phyloP scores from a whole-genome alignment of 2,797 vertebrate genomes.

The Neopelma chrysocephalum region DNA sequence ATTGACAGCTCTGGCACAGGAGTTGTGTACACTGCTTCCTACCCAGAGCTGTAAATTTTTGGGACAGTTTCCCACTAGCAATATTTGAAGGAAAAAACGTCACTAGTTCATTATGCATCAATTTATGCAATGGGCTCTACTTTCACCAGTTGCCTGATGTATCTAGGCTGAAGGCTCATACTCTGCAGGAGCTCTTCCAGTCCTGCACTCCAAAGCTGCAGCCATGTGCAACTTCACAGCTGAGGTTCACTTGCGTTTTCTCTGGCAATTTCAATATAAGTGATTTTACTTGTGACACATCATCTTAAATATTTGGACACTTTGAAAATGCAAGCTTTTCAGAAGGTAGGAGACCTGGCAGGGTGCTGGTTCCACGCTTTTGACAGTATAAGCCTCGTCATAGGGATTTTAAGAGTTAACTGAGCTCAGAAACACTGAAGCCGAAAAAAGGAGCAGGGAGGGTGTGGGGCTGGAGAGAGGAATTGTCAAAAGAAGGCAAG shows the following conservation, averaged over 20 bases:
- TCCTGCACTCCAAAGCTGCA: background rate
- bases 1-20: background rate
- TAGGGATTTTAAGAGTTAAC: constrained; percentile 48
- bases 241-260: background rate
- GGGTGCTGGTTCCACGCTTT: background rate
- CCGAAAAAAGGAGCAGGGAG: background rate
- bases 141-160: background rate
- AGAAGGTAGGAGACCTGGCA: background rate
- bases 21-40: background rate
- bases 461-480: background rate
- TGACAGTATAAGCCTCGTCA: background rate
- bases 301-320: background rate
- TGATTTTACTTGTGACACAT: background rate
- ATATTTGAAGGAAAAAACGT: background rate
- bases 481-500: background rate
- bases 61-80: background rate
- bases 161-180: background rate
- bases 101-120: background rate
- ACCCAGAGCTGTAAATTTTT: background rate
- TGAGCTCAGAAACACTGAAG: background rate
- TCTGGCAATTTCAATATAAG: background rate
- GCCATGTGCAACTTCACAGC: background rate
- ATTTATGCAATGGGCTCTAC: background rate
- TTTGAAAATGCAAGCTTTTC: background rate
- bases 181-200: background rate